A percentile compares a stretch with the other conserved stretches of the same genome.
Evolutionary conservation across 2,113 vertebrate genomes (phyloP).

Genomic region (Coregonus clupeaformis): DNA sequence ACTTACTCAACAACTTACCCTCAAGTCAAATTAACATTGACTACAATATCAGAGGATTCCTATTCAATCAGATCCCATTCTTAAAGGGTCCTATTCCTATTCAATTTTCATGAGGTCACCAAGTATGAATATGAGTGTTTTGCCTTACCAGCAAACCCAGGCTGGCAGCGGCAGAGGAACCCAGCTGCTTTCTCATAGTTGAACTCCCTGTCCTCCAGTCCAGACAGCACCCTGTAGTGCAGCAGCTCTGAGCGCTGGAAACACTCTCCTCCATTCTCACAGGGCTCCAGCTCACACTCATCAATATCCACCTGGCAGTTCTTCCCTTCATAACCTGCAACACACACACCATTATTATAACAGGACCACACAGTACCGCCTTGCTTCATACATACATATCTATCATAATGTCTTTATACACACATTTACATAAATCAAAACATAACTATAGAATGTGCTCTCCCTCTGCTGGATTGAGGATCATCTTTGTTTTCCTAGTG

Average conservation of each 20-base stretch:
- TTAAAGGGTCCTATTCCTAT: neutral
- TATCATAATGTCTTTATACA: too few species aligned
- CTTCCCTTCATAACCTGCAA: constrained; percentile 66
- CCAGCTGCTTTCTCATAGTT: constrained; percentile 78
- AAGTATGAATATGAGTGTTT: neutral
- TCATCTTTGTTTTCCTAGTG: neutral
- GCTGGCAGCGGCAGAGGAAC: constrained; percentile 83
- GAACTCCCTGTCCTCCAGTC: constrained; percentile 71
- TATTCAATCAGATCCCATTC: neutral
- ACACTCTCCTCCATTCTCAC: constrained; percentile 80
- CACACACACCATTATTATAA: neutral
- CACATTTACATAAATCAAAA: neutral
- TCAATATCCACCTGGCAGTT: constrained; percentile 75
- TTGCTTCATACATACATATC: too few species aligned
- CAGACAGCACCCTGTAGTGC: constrained; percentile 66
- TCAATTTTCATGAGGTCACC: neutral
- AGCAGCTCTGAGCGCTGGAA: constrained; percentile 80
- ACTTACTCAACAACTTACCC: neutral
- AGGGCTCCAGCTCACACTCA: constrained; percentile 82
- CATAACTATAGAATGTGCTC: neutral
- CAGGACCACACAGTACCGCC: neutral
- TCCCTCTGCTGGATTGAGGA: neutral
- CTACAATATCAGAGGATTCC: too few species aligned
- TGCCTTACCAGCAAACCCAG: constrained; percentile 83
- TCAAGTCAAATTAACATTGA: neutral